These are phyloP conservation scores for Plagodis pulveraria DNA, from an alignment of 2,888 invertebrate genomes.

Conservation along the genomic window DNA sequence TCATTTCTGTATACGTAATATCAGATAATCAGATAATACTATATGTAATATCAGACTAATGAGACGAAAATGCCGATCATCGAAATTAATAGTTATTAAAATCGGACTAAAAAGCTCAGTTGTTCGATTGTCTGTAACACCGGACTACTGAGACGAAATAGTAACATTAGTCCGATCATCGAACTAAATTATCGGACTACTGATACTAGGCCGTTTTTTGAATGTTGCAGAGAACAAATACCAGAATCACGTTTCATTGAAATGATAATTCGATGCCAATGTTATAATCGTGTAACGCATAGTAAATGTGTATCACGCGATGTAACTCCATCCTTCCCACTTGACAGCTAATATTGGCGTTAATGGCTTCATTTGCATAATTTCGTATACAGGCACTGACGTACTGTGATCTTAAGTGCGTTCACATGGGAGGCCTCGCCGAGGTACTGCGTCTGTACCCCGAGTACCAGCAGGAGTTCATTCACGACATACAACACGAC, in stretches of 20 bases:
- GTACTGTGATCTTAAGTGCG: conserved; percentile 98
- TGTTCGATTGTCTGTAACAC: no score
- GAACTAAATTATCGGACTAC: no score
- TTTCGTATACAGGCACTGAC: conserved; percentile 89
- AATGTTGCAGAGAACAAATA: no score
- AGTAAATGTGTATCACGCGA: background rate
- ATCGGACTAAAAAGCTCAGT: no score
- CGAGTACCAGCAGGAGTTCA: conserved; percentile 97
- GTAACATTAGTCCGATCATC: no score
- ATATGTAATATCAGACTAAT: no score
- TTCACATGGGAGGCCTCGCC: conserved; percentile 95
- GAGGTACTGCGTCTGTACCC: conserved; percentile 96
- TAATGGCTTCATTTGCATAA: conserved; percentile 30
- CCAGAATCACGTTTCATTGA: background rate
- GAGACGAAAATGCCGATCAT: no score
- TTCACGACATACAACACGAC: conserved; percentile 97
- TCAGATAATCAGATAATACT: no score
- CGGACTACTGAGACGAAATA: no score
- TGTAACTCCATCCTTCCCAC: conserved; percentile 5
- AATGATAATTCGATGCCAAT: background rate
- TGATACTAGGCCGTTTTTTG: no score
- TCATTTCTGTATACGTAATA: no score
- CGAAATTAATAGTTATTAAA: no score
- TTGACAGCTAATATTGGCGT: conserved; percentile 6
- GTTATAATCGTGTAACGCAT: background rate